These are phyloP conservation scores for Mastigias papua DNA, from an alignment of 30 jellyfish, hydroid and myxozoan species.

Conservation along the genomic window DNA sequence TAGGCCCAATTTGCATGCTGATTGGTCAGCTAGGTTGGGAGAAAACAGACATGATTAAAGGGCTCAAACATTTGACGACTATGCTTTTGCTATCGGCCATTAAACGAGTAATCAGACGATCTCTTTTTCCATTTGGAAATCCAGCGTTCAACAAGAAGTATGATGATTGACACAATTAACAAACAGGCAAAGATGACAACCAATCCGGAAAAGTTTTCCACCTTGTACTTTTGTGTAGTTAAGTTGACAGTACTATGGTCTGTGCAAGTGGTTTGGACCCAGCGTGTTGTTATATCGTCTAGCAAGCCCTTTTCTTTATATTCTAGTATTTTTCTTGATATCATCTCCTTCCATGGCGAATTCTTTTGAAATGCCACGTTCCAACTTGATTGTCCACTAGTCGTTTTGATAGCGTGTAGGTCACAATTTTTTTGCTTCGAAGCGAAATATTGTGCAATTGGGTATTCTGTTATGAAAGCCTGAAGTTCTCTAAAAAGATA, in stretches of 20 bases:
- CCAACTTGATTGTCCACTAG: slow-evolving; percentile 30
- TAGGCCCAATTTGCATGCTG: too few relatives aligned
- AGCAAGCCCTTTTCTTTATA: slow-evolving; percentile 29
- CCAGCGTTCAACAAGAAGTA: slow-evolving; percentile 13
- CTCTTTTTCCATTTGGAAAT: not conserved
- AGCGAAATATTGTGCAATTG: slow-evolving; percentile 29
- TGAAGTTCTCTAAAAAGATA: slow-evolving; percentile 46
- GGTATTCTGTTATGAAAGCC: slow-evolving; percentile 41
- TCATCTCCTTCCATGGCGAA: slow-evolving; percentile 37
- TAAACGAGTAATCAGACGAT: not conserved
- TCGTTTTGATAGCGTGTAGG: not conserved
- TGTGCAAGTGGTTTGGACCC: slow-evolving; percentile 35
- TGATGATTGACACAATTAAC: not conserved
- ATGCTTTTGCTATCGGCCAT: not conserved
- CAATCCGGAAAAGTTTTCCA: slow-evolving; percentile 15
- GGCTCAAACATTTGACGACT: too few relatives aligned
- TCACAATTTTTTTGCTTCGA: slow-evolving; percentile 31
- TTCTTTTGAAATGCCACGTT: slow-evolving; percentile 15
- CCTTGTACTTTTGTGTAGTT: not conserved
- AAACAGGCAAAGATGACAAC: not conserved
- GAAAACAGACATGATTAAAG: too few relatives aligned
- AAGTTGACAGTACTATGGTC: not conserved
- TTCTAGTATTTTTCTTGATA: slow-evolving; percentile 35
- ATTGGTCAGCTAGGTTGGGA: too few relatives aligned
- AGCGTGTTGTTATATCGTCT: not conserved